These are phyloP conservation scores for Glareola pratincola DNA, from an alignment of 2,113 vertebrate genomes.

Conservation along the genomic window DNA sequence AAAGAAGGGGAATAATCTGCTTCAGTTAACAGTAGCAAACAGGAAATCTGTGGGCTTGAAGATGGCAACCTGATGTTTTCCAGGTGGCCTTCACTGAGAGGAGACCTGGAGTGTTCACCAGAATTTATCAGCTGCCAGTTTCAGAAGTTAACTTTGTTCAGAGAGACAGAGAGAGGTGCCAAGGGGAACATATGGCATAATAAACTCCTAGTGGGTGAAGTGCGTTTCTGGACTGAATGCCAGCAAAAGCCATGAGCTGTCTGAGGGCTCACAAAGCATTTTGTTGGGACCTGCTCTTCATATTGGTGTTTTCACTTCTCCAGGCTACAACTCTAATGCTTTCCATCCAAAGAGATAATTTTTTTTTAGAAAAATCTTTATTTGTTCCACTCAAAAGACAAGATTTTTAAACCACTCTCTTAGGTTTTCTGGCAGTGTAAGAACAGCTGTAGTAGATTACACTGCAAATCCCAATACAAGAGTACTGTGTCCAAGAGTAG, in stretches of 20 bases:
- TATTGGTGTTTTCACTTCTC: neutral
- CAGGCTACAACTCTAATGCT: neutral
- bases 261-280: neutral
- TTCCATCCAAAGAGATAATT: neutral
- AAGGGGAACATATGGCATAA: neutral
- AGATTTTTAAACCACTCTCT: neutral
- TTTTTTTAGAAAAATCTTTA: neutral
- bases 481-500: neutral
- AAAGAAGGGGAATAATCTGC: neutral
- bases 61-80: neutral
- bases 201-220: conserved; percentile 10
- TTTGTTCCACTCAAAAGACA: neutral
- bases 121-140: neutral
- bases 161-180: neutral
- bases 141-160: conserved; percentile 27
- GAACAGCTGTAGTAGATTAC: neutral
- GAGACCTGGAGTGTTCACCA: neutral
- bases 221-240: conserved; percentile 6
- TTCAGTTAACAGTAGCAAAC: neutral
- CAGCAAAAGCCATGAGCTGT: conserved; percentile 1
- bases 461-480: neutral
- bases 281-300: conserved; percentile 1
- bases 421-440: neutral
- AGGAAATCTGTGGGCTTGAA: neutral
- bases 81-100: neutral